Evolutionary conservation across 2,888 invertebrate species (phyloP).

Genomic region (Aquatica leii): DNA sequence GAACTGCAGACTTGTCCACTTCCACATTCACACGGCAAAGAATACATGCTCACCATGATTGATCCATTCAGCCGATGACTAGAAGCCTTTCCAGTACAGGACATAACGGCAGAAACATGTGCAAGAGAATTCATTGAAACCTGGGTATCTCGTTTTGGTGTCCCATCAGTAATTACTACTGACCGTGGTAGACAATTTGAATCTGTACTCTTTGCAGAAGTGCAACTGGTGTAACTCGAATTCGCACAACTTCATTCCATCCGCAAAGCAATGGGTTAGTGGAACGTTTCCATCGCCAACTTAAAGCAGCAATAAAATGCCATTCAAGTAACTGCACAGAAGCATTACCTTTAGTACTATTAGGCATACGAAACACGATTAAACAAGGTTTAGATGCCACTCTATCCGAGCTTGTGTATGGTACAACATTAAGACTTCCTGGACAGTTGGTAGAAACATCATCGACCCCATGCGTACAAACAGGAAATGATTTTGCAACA

Average conservation of each 20-base stretch:
- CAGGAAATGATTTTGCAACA: neutral
- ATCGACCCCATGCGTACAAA: neutral
- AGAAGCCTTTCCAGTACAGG: neutral
- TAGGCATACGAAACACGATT: slow-evolving; percentile 10
- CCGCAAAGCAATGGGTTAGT: slow-evolving; percentile 56
- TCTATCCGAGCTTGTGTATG: neutral
- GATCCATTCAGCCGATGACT: neutral
- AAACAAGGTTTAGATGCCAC: neutral
- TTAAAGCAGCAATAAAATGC: slow-evolving; percentile 12
- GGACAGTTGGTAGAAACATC: neutral
- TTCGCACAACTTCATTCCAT: slow-evolving; percentile 37
- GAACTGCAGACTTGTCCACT: neutral
- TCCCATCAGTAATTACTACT: neutral
- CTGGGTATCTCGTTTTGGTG: slow-evolving; percentile 4
- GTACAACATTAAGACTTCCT: neutral
- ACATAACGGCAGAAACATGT: slow-evolving; percentile 5
- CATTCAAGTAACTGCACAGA: neutral
- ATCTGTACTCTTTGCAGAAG: neutral
- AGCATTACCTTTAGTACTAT: slow-evolving; percentile 47
- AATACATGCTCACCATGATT: neutral
- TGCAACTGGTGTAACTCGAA: neutral
- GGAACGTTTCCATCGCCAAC: slow-evolving; percentile 32
- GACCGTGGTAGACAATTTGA: neutral
- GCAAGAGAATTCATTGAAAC: neutral
- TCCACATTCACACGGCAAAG: neutral